Base-by-base conservation (phyloP, 2,888 invertebrate species). In the Cerastis leucographa region DNA sequence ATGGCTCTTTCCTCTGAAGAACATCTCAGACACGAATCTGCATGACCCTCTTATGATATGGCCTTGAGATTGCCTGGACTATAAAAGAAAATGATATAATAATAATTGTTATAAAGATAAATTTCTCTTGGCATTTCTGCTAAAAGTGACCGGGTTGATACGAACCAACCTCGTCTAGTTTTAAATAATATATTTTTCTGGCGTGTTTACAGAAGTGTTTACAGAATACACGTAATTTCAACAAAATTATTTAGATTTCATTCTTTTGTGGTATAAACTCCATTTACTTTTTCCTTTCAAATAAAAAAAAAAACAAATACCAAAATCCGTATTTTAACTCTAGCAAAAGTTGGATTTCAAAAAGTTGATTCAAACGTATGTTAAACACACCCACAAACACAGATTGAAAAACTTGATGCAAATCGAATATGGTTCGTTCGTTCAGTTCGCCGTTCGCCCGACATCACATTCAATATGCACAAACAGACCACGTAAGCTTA, bases 381-480 rank as follows among this genome's bases (percentile, higher is more conserved):
- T 46, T 61, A 72, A 76, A 70, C 51, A 76, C 17, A 68, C 14
- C n/a, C 12, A 66, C 44, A 62, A 62, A 71, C 40, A 74, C 25
- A 12, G 44, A 71, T 12, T 14, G 62, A 42, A 69, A 62, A 76
- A 72, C 56, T 85, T 74, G 56, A 59, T 51, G 64, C 42, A 85
- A 81, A 74, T 81, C 54, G 59, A 85, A 71, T 59, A 82, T 46
- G 78, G 69, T 70, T 71, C 54, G 35, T 64, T 64, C 40, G 44
- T 42, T 42, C 9, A 14, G n/a, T 35, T 44, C 64, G 64, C 54
- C 54, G 61, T 61, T 49, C 14, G 46, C 29, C 19, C 68, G 49
- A n/a, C 51, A 29, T 74, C 73, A 44, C 56, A 66, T 71, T 83
- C 71, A 66, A 78, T 83, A 83, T 78, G 78, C 78, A 86, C 74